Percentiles rank a stretch among this genome's conserved stretches.
Evolutionary conservation across 2,113 vertebrate genomes (phyloP).

Genomic region (Gambusia affinis): DNA sequence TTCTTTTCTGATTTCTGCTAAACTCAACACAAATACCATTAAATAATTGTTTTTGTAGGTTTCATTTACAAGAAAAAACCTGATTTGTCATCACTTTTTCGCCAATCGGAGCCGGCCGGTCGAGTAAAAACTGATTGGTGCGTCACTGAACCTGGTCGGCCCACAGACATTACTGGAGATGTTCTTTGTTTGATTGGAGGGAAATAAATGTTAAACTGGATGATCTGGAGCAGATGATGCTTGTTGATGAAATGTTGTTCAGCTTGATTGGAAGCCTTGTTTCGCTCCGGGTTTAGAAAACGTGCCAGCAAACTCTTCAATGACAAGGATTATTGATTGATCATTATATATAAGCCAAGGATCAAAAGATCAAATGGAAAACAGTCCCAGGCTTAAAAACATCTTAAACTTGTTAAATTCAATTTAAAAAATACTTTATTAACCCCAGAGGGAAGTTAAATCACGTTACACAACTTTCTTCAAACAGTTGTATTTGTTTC

Average conservation of each 20-base stretch:
- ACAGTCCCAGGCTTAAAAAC: background rate
- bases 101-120: too few relatives aligned
- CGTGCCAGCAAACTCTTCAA: background rate
- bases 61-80: too few relatives aligned
- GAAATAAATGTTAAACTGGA: constrained; percentile 11
- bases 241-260: constrained; percentile 18
- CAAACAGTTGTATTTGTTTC: background rate
- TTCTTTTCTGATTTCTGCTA: too few relatives aligned
- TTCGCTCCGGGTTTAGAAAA: background rate
- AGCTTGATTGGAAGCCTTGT: constrained; percentile 18
- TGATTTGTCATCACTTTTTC: too few relatives aligned
- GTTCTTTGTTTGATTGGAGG: background rate
- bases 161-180: too few relatives aligned
- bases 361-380: background rate
- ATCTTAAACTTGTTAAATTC: background rate
- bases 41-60: too few relatives aligned
- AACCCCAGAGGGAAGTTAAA: background rate
- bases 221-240: background rate
- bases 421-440: background rate
- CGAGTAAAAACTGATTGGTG: too few relatives aligned
- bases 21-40: too few relatives aligned
- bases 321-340: constrained; percentile 21
- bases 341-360: background rate
- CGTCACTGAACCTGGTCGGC: too few relatives aligned
- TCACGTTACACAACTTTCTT: too few relatives aligned